Evolutionary conservation across 2,797 vertebrate species (phyloP).

Genomic region (Carduelis carduelis): DNA sequence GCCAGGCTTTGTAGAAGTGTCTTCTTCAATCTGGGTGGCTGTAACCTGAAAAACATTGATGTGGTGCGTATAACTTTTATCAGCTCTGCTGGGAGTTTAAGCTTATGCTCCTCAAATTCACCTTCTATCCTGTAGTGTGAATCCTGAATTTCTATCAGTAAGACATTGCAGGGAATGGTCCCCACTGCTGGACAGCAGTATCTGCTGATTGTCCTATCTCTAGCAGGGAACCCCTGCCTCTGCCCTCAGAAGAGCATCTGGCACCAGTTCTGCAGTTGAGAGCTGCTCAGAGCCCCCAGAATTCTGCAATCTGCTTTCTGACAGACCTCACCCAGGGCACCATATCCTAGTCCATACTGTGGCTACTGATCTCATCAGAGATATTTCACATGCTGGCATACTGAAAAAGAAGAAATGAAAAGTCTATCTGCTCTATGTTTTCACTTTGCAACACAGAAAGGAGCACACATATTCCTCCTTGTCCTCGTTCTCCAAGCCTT

Average conservation of each 20-base stretch:
- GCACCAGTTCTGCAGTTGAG: fast-evolving
- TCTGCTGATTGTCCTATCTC: background rate
- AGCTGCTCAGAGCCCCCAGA: background rate
- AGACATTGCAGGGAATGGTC: background rate
- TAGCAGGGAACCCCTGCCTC: background rate
- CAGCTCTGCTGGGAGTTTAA: background rate
- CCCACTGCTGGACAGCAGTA: background rate
- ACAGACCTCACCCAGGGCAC: background rate
- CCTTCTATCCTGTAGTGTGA: background rate
- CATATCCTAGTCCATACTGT: background rate
- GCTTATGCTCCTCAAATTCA: background rate
- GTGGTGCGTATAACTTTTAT: background rate
- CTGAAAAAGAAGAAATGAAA: background rate
- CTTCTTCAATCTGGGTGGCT: background rate
- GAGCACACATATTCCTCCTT: background rate
- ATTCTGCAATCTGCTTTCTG: background rate
- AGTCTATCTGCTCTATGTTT: background rate
- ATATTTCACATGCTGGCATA: background rate
- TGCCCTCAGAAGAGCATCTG: background rate
- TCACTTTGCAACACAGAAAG: background rate
- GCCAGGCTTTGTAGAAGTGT: constrained; percentile 2
- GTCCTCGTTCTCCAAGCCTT: background rate
- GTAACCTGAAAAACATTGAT: constrained; percentile 37
- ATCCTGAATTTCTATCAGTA: background rate
- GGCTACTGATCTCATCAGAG: background rate